Evolutionary conservation across 2,797 vertebrate genomes (phyloP).

Genomic region (Vultur gryphus): DNA sequence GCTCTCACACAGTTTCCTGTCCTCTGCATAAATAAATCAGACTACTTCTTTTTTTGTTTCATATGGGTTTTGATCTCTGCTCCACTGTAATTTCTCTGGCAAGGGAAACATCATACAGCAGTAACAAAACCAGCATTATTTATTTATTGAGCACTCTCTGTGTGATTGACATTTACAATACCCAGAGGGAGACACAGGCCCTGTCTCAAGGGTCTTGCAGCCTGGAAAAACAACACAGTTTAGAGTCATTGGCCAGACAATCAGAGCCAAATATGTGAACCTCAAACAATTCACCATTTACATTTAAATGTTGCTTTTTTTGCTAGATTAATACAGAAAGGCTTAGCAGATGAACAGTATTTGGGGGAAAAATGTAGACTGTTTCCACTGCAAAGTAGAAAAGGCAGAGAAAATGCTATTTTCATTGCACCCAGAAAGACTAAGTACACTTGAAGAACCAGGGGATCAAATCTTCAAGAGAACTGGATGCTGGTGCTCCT

Average conservation of each 20-base stretch:
- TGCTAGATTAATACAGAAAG: background rate
- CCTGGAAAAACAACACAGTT: background rate
- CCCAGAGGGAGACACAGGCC: background rate
- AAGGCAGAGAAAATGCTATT: background rate
- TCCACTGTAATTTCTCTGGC: background rate
- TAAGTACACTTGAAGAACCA: background rate
- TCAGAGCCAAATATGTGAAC: background rate
- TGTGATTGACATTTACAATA: conserved; percentile 34
- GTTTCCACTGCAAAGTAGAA: background rate
- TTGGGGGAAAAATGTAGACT: background rate
- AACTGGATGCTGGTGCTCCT: background rate
- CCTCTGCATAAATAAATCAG: background rate
- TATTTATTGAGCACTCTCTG: background rate
- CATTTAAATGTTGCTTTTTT: background rate
- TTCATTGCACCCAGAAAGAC: background rate
- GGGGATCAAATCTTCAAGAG: background rate
- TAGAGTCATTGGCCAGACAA: background rate
- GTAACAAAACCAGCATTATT: conserved; percentile 26
- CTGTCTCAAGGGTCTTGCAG: background rate
- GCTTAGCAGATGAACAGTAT: background rate
- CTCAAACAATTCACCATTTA: background rate
- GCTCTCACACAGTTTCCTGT: background rate
- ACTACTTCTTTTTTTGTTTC: background rate
- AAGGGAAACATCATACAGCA: background rate
- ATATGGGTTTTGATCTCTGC: conserved; percentile 21